phyloP scores from a whole-genome alignment of 2,888 invertebrate genomes.

The Synergus gifuensis region DNA sequence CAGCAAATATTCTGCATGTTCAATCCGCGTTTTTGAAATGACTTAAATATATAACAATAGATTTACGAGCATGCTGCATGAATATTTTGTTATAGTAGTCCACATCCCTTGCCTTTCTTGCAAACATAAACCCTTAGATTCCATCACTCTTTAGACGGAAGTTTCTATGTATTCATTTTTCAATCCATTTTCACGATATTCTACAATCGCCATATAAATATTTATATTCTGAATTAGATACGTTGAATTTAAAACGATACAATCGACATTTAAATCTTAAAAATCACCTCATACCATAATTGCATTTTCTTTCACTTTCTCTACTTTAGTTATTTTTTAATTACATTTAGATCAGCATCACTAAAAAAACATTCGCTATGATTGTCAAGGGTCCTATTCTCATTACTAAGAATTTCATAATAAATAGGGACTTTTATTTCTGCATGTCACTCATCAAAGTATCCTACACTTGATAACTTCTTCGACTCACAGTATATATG shows the following conservation, averaged over 20 bases:
- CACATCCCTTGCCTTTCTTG: conserved; percentile 7
- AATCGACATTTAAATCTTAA: neutral
- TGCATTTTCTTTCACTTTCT: neutral
- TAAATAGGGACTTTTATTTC: neutral
- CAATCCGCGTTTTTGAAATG: neutral
- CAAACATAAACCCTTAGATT: conserved; percentile 20
- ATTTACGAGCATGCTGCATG: conserved; percentile 64
- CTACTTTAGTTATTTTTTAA: neutral
- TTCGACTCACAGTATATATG: neutral
- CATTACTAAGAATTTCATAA: too few species aligned
- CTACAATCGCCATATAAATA: neutral
- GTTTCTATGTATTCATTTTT: conserved; percentile 27
- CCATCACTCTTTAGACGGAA: conserved; percentile 19
- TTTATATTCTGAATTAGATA: conserved; percentile 7
- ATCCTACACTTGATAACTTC: neutral
- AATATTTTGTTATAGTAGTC: conserved; percentile 59
- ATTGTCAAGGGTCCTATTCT: too few species aligned
- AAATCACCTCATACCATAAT: neutral
- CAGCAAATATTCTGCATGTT: conserved; percentile 23
- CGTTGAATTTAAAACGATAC: conserved; percentile 15
- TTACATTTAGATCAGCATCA: neutral
- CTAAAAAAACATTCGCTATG: too few species aligned
- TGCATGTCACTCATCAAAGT: neutral
- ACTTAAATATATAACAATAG: conserved; percentile 3
- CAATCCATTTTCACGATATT: conserved; percentile 21